phyloP scores from a whole-genome alignment of 2,113 vertebrate species.

The Mustela nigripes region DNA sequence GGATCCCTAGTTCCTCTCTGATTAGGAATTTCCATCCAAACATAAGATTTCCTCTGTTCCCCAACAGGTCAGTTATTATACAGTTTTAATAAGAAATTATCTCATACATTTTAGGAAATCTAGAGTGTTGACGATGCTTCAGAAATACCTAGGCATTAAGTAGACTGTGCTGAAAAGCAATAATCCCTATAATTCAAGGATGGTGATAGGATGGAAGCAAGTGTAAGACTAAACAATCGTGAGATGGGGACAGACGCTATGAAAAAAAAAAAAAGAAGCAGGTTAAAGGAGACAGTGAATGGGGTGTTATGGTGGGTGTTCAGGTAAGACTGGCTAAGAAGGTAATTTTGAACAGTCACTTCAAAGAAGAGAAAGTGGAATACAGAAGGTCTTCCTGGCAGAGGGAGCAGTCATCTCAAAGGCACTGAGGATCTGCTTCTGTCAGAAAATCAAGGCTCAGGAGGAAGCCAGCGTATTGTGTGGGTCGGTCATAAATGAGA shows the following conservation, averaged over 20 bases:
- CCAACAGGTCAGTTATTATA: background rate
- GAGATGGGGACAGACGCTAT: no score
- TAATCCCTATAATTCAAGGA: background rate
- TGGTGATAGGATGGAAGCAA: background rate
- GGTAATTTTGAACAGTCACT: no score
- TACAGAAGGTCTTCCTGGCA: no score
- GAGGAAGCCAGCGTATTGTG: no score
- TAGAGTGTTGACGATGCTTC: rapidly evolving
- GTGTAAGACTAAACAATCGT: background rate
- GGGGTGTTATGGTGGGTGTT: no score
- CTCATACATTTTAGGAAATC: background rate
- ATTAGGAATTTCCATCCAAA: background rate
- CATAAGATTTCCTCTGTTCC: background rate
- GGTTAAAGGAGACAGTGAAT: background rate
- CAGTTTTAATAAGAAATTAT: background rate
- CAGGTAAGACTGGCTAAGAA: no score
- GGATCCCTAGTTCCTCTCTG: background rate
- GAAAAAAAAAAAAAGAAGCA: no score
- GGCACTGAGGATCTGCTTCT: no score
- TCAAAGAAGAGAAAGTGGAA: no score
- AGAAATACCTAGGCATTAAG: background rate
- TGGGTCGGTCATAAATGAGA: background rate
- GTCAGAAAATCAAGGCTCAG: no score
- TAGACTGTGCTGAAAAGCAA: background rate
- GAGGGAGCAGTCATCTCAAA: no score